Conservation (phyloP, 2,888 invertebrate species). For the Cerastis rubricosa region DNA sequence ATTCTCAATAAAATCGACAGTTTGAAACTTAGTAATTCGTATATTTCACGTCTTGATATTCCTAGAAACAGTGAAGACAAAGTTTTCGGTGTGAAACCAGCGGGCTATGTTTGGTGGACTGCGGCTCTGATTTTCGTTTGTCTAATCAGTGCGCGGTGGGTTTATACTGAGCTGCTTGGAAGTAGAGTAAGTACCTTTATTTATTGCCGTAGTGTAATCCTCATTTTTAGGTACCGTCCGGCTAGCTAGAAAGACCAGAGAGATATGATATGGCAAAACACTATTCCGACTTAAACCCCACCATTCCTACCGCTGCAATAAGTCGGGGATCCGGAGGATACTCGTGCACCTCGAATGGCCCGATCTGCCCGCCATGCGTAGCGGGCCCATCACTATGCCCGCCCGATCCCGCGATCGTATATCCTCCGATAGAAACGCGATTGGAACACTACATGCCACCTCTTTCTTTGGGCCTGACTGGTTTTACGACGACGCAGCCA, state of each 20-base stretch:
- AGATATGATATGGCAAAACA: not conserved
- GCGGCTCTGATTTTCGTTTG: slow-evolving; percentile 55
- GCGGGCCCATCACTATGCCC: not conserved
- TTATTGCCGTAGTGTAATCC: not conserved
- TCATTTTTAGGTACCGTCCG: not conserved
- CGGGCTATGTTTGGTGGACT: slow-evolving; percentile 33
- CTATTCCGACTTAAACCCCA: not conserved
- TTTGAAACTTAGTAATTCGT: slow-evolving; percentile 76
- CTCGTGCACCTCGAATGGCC: not conserved
- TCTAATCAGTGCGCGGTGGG: slow-evolving; percentile 67
- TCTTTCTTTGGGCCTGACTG: not conserved
- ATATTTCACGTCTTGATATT: slow-evolving; percentile 75
- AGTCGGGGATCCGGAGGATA: not conserved
- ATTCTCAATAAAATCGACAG: slow-evolving; percentile 81
- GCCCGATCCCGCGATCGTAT: too few relatives aligned
- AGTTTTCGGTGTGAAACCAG: slow-evolving; percentile 32
- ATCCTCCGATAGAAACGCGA: not conserved
- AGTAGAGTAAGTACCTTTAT: slow-evolving; percentile 69
- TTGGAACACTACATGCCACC: not conserved
- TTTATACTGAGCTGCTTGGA: slow-evolving; percentile 70
- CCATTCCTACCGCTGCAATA: not conserved
- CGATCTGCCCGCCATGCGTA: not conserved
- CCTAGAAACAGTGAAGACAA: slow-evolving; percentile 40
- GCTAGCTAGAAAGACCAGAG: not conserved
- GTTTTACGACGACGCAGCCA: not conserved